phyloP scores from a whole-genome alignment of 2,888 invertebrate species.

The Saturnia japonica region DNA sequence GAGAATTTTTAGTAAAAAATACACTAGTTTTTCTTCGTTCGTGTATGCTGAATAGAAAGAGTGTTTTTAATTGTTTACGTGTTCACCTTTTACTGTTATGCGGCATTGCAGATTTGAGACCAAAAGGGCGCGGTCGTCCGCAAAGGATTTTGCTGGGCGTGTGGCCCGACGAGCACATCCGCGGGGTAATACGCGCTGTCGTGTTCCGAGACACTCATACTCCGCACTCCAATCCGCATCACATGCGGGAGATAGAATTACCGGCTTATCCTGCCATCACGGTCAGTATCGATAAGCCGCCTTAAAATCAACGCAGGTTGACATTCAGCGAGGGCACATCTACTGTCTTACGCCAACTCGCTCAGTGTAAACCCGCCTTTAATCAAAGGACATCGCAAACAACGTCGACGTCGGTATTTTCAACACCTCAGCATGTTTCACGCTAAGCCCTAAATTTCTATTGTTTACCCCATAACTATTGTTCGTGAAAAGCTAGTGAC shows the following conservation, averaged over 20 bases:
- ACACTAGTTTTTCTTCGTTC: slow-evolving; percentile 16
- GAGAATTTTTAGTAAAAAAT: not conserved
- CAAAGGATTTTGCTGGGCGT: slow-evolving; percentile 95
- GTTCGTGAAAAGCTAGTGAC: slow-evolving; percentile 20
- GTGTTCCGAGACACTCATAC: slow-evolving; percentile 92
- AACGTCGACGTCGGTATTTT: slow-evolving; percentile 12
- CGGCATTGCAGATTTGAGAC: slow-evolving; percentile 88
- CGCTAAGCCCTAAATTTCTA: slow-evolving; percentile 6
- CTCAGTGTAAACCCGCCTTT: slow-evolving; percentile 16
- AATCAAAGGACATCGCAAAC: slow-evolving; percentile 20
- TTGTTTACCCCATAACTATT: slow-evolving; percentile 18
- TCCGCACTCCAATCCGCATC: slow-evolving; percentile 86
- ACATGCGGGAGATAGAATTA: slow-evolving; percentile 87
- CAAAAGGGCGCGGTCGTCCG: slow-evolving; percentile 94
- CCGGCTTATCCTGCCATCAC: slow-evolving; percentile 72
- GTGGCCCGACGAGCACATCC: slow-evolving; percentile 97
- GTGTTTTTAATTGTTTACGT: slow-evolving; percentile 44
- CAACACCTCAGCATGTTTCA: slow-evolving; percentile 13
- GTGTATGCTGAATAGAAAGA: slow-evolving; percentile 24
- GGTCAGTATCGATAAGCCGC: slow-evolving; percentile 63
- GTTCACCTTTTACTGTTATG: slow-evolving; percentile 79
- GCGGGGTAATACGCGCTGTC: slow-evolving; percentile 94
- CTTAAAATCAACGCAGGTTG: slow-evolving; percentile 2
- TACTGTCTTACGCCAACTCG: slow-evolving; percentile 9
- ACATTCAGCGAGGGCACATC: slow-evolving; percentile 1